Evolutionary conservation across 2,113 vertebrate species (phyloP).

Genomic region (Xyrauchen texanus): DNA sequence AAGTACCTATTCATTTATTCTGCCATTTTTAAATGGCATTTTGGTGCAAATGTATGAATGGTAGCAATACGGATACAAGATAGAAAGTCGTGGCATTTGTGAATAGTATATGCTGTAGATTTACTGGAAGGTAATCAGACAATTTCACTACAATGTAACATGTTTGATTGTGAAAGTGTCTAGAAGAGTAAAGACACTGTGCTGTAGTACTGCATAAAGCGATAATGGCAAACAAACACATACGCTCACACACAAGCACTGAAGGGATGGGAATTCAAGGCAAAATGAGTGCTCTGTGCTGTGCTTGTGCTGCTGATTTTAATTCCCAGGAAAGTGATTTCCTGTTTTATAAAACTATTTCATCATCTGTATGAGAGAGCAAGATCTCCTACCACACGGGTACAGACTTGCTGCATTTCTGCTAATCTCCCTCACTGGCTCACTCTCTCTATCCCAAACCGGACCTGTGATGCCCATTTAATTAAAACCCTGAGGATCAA

Average conservation of each 20-base stretch:
- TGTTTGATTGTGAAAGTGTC: background rate
- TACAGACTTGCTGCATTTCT: constrained; percentile 42
- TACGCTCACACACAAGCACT: constrained; percentile 51
- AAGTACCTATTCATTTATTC: too few species aligned
- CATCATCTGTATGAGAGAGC: constrained; percentile 66
- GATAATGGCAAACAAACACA: constrained; percentile 17
- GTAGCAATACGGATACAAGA: too few species aligned
- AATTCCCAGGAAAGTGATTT: constrained; percentile 76
- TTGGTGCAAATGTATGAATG: too few species aligned
- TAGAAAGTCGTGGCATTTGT: too few species aligned
- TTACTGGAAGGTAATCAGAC: too few species aligned
- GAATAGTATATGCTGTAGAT: too few species aligned
- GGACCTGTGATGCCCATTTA: constrained; percentile 29
- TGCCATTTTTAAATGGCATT: too few species aligned
- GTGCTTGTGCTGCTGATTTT: constrained; percentile 51
- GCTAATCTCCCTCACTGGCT: constrained; percentile 39
- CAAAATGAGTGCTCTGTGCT: constrained; percentile 30
- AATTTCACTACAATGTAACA: too few species aligned
- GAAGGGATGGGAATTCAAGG: constrained; percentile 7
- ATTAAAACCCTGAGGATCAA: constrained; percentile 39
- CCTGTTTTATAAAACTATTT: constrained; percentile 78
- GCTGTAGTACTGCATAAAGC: constrained; percentile 24
- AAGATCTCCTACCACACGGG: constrained; percentile 29
- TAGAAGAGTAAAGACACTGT: constrained; percentile 21
- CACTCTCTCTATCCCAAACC: constrained; percentile 14